phyloP scores from a whole-genome alignment of 30 jellyfish, hydroid and myxozoan genomes.

The Aurelia sp. region DNA sequence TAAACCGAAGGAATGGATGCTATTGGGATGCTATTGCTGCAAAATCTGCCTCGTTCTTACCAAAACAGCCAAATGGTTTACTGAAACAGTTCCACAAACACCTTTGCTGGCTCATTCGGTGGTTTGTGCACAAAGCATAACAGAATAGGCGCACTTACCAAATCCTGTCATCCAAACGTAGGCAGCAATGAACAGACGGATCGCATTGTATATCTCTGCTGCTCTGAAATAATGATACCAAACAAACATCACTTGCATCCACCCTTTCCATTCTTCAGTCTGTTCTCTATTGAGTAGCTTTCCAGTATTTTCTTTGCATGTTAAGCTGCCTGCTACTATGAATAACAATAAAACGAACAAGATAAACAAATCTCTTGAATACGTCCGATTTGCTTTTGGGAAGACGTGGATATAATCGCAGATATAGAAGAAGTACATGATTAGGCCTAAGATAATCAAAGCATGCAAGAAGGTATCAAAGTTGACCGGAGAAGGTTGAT shows the following conservation, averaged over 20 bases:
- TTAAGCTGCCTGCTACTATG: constrained; percentile 68
- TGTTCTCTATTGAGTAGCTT: constrained; percentile 93
- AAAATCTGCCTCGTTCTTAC: too few species aligned
- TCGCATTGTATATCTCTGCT: constrained; percentile 93
- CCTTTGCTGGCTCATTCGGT: too few species aligned
- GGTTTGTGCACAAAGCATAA: too few species aligned
- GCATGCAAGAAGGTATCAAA: constrained; percentile 67
- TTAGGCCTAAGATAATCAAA: constrained; percentile 71
- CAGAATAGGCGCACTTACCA: constrained; percentile 57
- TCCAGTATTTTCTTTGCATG: constrained; percentile 45
- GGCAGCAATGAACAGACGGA: constrained; percentile 93
- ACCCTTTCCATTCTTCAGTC: constrained; percentile 99
- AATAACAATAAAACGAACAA: constrained; percentile 64
- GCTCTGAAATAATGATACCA: constrained; percentile 98
- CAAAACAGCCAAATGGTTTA: too few species aligned
- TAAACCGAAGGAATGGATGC: too few species aligned
- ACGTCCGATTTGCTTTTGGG: constrained; percentile 88
- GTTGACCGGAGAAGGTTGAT: constrained; percentile 9
- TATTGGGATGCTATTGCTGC: too few species aligned
- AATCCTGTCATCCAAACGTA: constrained; percentile 99
- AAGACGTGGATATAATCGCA: constrained; percentile 92
- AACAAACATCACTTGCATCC: constrained; percentile 99
- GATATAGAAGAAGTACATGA: constrained; percentile 82
- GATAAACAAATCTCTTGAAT: constrained; percentile 88
- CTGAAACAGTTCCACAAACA: too few species aligned